Evolutionary conservation across 64 coral and sea anemone genomes (phyloP).

Genomic region (Orbicella faveolata): DNA sequence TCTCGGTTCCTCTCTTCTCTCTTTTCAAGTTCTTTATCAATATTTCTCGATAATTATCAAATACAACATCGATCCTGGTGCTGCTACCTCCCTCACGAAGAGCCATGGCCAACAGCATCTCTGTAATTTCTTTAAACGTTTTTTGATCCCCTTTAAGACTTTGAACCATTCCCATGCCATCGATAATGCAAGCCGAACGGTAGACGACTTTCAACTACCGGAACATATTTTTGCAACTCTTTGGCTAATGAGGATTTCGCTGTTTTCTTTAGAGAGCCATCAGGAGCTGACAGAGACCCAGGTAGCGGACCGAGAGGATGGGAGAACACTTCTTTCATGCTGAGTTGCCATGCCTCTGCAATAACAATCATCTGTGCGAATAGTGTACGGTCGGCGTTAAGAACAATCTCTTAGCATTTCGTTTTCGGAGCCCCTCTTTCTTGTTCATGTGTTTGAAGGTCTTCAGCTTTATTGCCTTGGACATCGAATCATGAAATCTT

Average conservation of each 20-base stretch:
- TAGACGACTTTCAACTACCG: not conserved
- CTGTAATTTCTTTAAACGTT: not conserved
- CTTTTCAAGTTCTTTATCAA: slow-evolving; percentile 66
- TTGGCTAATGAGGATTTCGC: too few relatives aligned
- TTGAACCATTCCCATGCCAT: slow-evolving; percentile 55
- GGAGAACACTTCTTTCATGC: slow-evolving; percentile 35
- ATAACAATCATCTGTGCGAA: slow-evolving; percentile 41
- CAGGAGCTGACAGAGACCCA: slow-evolving; percentile 33
- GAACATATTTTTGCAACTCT: slow-evolving; percentile 36
- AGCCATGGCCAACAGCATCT: not conserved
- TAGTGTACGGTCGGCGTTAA: slow-evolving; percentile 37
- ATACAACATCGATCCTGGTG: slow-evolving; percentile 47
- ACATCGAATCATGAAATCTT: slow-evolving; percentile 33
- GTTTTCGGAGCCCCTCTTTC: slow-evolving; percentile 30
- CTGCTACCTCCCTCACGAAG: slow-evolving; percentile 4
- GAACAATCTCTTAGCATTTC: slow-evolving; percentile 17
- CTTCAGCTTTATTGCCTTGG: slow-evolving; percentile 26
- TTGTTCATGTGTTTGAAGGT: slow-evolving; percentile 50
- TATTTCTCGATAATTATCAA: slow-evolving; percentile 43
- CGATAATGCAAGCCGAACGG: slow-evolving; percentile 20
- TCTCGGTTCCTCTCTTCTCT: slow-evolving; percentile 2
- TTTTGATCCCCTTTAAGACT: slow-evolving; percentile 40
- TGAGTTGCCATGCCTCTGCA: slow-evolving; percentile 35
- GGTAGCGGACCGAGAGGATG: slow-evolving; percentile 48
- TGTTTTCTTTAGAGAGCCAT: slow-evolving; percentile 39